phyloP scores from a whole-genome alignment of 2,113 vertebrate genomes.

The Jacana jacana region DNA sequence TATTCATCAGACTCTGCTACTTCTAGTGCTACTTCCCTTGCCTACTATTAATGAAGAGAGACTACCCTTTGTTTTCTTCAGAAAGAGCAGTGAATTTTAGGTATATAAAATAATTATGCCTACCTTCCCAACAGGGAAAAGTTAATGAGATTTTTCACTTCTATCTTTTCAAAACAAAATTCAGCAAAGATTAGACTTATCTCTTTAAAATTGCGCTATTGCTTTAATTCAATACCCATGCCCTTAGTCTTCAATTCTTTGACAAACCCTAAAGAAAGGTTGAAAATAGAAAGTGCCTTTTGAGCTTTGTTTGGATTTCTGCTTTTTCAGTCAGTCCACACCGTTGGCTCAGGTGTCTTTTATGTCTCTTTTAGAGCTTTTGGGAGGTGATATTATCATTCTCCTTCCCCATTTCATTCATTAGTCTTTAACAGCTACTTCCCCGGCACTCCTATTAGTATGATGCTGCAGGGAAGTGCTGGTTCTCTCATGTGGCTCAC shows the following conservation, averaged over 20 bases:
- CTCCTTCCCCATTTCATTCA: background rate
- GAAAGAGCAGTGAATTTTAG: background rate
- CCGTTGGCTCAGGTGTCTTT: background rate
- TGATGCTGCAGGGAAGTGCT: background rate
- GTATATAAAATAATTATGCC: background rate
- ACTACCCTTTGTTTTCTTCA: background rate
- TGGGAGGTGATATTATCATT: background rate
- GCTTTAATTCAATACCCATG: background rate
- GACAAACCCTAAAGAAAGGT: background rate
- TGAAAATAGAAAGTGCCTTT: background rate
- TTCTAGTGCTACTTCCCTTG: background rate
- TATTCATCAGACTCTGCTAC: background rate
- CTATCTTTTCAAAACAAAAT: background rate
- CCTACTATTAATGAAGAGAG: background rate
- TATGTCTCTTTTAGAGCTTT: background rate
- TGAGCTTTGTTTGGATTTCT: background rate
- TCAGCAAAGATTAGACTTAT: background rate
- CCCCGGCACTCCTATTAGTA: background rate
- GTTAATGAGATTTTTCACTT: background rate
- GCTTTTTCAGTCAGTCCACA: background rate
- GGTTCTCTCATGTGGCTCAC: background rate
- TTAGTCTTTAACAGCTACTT: background rate
- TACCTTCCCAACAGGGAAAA: background rate
- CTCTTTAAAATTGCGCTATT: background rate
- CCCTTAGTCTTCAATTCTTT: background rate